Base-by-base conservation (phyloP, 2,113 vertebrate genomes). In the rabbit (Oryctolagus cuniculus) region DNA sequence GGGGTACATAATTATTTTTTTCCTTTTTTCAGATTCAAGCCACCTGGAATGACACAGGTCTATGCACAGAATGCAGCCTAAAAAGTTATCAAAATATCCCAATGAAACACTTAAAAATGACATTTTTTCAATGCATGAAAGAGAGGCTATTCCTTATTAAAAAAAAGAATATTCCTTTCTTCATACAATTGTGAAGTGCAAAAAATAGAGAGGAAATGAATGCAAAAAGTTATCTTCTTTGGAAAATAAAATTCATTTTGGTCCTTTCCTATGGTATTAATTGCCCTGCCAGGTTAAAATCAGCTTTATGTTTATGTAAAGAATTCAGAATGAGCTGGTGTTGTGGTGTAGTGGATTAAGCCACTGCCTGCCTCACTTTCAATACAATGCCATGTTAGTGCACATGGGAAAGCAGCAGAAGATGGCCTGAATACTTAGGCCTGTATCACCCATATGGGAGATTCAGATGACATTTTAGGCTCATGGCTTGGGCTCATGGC, bases 51-150 rank as follows among this genome's bases (percentile, higher is more conserved):
- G 90, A 83, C 29, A 78, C 34, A 94, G 81, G 67, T 82, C 38
- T 78, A 17, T 84, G 72, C 25, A 36, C 78, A 34, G 34, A 21
- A 79, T 22, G 15, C 5, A 77, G 25, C 22, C 53, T 85, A 36
- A 90, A 95, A 82, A 89, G 83, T 34, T 95, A 63, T 93, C 70
- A 90, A 67, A 83, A n/a, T 66, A 63, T 90, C 49, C 53, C 61
- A 92, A 36, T 86, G 29, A 89, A 10, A 86, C 93, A 83, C 36
- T 21, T 4, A 89, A 95, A 95, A 93, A 55, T 79, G 34, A 19
- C 10, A 80, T 80, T 89, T 95, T 95, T 96, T 87, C 61, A 86
- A 58, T 75, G 19, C 12, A 79, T 72, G 58, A 58, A 93, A 93
- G 49, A 95, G 29, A 70, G 8, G 21, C 38, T 90, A 61, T 70